Evolutionary conservation across 2,888 invertebrate genomes (phyloP).

Genomic region (Geotrupes spiniger): DNA sequence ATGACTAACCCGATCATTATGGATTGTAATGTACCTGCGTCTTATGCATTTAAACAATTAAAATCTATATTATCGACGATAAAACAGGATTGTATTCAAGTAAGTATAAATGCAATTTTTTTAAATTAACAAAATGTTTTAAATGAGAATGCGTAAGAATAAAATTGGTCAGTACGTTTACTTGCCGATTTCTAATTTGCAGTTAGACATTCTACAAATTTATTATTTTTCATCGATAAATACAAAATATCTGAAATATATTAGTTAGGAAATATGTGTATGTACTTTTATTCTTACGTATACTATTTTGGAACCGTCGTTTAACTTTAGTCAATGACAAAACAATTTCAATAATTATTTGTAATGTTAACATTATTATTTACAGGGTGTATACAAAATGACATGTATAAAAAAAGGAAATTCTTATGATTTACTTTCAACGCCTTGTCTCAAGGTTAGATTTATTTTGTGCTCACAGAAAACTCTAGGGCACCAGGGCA

Average conservation of each 20-base stretch:
- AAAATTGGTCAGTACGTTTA: too few relatives aligned
- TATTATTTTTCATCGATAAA: too few relatives aligned
- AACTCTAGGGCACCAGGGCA: constrained; percentile 4
- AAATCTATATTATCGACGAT: constrained; percentile 55
- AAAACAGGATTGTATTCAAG: constrained; percentile 56
- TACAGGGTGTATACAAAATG: constrained; percentile 21
- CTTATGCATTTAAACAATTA: constrained; percentile 60
- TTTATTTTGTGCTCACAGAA: constrained; percentile 9
- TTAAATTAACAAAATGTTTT: too few relatives aligned
- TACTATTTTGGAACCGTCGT: too few relatives aligned
- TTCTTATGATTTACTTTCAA: constrained; percentile 30
- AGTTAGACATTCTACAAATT: too few relatives aligned
- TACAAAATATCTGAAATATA: too few relatives aligned
- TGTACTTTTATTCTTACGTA: too few relatives aligned
- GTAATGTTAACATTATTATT: constrained; percentile 9
- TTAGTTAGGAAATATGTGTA: too few relatives aligned
- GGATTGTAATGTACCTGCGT: constrained; percentile 61
- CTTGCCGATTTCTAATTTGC: too few relatives aligned
- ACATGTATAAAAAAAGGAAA: constrained; percentile 25
- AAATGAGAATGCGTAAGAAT: too few relatives aligned
- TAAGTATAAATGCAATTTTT: constrained; percentile 37
- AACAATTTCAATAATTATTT: too few relatives aligned
- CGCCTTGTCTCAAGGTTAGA: constrained; percentile 26
- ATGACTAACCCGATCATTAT: constrained; percentile 57
- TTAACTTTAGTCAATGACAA: too few relatives aligned